phyloP scores from a whole-genome alignment of 2,113 vertebrate genomes.

The Ancistrus triradiatus region DNA sequence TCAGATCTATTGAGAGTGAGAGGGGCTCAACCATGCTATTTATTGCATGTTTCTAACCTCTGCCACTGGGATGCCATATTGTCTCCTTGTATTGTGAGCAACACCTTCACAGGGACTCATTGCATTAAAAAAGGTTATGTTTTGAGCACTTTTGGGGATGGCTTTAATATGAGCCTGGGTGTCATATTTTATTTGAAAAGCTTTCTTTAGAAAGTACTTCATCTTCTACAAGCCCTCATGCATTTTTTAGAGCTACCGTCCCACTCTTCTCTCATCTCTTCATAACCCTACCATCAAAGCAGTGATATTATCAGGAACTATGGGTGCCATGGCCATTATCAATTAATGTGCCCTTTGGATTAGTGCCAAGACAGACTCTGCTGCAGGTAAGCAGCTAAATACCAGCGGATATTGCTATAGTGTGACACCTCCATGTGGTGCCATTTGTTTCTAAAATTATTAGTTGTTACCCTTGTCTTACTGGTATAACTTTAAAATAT shows the following conservation, averaged over 20 bases:
- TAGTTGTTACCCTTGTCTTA: no score
- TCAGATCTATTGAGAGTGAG: slow-evolving; percentile 25
- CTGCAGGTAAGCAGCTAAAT: slow-evolving; percentile 31
- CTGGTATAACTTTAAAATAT: no score
- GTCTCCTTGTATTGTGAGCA: slow-evolving; percentile 15
- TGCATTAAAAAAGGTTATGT: slow-evolving; percentile 12
- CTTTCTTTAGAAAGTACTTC: slow-evolving; percentile 48
- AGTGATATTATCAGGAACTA: slow-evolving; percentile 54
- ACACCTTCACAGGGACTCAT: slow-evolving; percentile 19
- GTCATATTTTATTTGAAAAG: slow-evolving; percentile 35
- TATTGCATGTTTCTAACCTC: slow-evolving; percentile 28
- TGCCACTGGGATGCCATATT: slow-evolving; percentile 17
- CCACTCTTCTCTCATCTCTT: slow-evolving; percentile 52
- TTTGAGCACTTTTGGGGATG: slow-evolving; percentile 15
- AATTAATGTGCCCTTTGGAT: slow-evolving; percentile 58
- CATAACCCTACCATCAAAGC: slow-evolving; percentile 51
- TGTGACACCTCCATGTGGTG: not conserved
- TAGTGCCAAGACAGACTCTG: slow-evolving; percentile 45
- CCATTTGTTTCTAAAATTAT: no score
- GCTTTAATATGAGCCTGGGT: slow-evolving; percentile 27
- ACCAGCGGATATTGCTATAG: not conserved
- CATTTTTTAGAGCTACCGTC: slow-evolving; percentile 57
- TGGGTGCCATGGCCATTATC: slow-evolving; percentile 50
- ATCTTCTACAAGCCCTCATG: slow-evolving; percentile 49
- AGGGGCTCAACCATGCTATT: slow-evolving; percentile 23